phyloP scores from a whole-genome alignment of 2,113 vertebrate genomes.

The Jaculus jaculus region DNA sequence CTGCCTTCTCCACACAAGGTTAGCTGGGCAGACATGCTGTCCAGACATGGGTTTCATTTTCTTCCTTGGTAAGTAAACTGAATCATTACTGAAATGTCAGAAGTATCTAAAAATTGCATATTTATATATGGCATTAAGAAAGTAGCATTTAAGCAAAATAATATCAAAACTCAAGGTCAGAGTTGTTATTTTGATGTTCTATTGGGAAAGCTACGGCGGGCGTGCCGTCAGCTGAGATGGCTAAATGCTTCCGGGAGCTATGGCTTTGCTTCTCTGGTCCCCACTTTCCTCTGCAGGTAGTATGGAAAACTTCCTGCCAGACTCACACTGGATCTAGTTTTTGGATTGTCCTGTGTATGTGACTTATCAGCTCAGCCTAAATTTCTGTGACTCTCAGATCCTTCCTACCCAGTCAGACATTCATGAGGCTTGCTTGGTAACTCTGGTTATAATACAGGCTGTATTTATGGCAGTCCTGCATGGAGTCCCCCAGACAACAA shows the following conservation, averaged over 20 bases:
- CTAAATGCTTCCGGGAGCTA: rapidly evolving
- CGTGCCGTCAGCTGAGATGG: neutral
- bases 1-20: neutral
- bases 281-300: neutral
- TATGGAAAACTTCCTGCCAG: neutral
- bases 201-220: neutral
- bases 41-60: neutral
- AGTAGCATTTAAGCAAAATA: neutral
- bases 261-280: neutral
- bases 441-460: neutral
- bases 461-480: neutral
- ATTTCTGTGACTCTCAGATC: neutral
- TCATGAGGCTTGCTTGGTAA: neutral
- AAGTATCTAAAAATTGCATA: neutral
- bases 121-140: neutral
- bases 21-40: neutral
- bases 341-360: neutral
- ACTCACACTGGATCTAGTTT: neutral
- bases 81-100: neutral
- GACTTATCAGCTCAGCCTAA: neutral
- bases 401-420: neutral
- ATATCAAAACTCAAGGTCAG: neutral
- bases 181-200: neutral
- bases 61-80: neutral
- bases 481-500: neutral